phyloP scores from a whole-genome alignment of 2,888 invertebrate species.

The Cephalotes varians region DNA sequence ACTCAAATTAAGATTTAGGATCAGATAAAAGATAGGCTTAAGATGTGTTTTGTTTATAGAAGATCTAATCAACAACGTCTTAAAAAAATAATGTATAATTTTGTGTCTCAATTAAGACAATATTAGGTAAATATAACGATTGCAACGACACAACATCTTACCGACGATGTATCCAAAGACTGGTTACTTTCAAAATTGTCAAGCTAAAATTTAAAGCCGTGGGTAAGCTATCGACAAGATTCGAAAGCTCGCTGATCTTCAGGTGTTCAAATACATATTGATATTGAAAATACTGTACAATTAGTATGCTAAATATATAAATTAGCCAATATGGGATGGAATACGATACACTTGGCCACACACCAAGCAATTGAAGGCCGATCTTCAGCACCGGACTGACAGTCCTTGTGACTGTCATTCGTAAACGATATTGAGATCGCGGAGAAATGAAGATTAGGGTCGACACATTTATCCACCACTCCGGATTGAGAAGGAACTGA shows the following conservation, averaged over 20 bases:
- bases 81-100: neutral
- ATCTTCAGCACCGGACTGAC: constrained; percentile 38
- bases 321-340: neutral
- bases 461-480: neutral
- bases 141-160: neutral
- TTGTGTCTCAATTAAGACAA: neutral
- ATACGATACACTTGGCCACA: constrained; percentile 47
- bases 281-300: constrained; percentile 30
- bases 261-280: constrained; percentile 7
- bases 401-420: constrained; percentile 8
- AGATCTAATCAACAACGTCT: neutral
- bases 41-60: neutral
- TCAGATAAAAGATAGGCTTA: too few relatives aligned
- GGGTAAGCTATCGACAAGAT: constrained; percentile 17
- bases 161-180: constrained; percentile 23
- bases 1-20: too few relatives aligned
- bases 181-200: neutral
- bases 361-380: constrained; percentile 44
- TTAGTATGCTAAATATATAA: neutral
- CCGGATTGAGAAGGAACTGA: neutral
- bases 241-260: constrained; percentile 19
- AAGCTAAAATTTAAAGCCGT: constrained; percentile 9
- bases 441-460: neutral
- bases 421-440: neutral
- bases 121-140: neutral